Base-by-base conservation (phyloP, 2,113 vertebrate genomes). In the Pelobates fuscus region DNA sequence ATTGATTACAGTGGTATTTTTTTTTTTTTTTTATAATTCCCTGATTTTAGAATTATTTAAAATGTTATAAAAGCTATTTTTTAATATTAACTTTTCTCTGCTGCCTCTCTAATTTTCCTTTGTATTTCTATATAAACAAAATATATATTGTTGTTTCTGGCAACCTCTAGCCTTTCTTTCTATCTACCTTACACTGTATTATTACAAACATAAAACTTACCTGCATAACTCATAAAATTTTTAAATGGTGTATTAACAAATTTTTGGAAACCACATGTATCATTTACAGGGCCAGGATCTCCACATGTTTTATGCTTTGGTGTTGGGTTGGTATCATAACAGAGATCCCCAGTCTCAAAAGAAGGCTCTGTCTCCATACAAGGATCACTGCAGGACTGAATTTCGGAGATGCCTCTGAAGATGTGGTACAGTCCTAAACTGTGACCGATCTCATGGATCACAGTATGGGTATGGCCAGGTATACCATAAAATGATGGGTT, bases 211-310 rank as follows among this genome's bases (percentile, higher is more conserved):
- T n/a, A n/a, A n/a, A 8, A n/a, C 32, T 58, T 87, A 99, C 97
- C 97, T 93, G 97, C 91, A 0, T 99, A 99, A 82, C 97, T 98
- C 97, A 99, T 99, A 88, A 96, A 99, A 88, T 99, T 99, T 84
- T 94, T 97, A 86, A 91, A 99, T 0, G 97, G 97, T 0, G 97
- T 98, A 79, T 96, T 87, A 3, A 92, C 87, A 83, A 99, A 99
- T 57, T 89, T 90, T 17, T 84, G 90, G 80, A 92, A 92, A 5
- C 95, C 97, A 0, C 97, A 99, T 0, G 96, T 98, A 81, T 98
- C 96, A 0, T 98, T 99, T 29, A 77, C 71, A 15, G 95, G 94
- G 7, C 91, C 92, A 0, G 97, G 97, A 80, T 98, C 97, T 0
- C 92, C 89, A 4, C 97, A 99, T 49, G 91, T 89, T 84, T 99